Evolutionary conservation across 2,797 vertebrate genomes (phyloP), one percentile per base, ranked within the genome.

Genomic region (Emys orbicularis): DNA sequence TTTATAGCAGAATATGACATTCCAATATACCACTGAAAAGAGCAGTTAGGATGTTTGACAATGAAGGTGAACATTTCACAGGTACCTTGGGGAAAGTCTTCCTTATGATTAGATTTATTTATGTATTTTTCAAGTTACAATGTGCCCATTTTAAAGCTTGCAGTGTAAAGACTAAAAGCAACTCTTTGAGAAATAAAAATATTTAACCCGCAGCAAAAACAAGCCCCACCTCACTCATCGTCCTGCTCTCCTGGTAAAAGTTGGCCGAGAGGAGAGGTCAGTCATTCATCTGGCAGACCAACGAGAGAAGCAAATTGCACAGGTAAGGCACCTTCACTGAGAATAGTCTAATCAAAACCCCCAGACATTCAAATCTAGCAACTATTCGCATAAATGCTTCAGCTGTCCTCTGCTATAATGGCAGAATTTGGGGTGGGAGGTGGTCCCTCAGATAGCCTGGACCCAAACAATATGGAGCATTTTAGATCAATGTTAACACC

Each of bases 231-330:
- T 12, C 37, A 74, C 37, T 41, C 9, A 74, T 44, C 27, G 23
- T 27, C 41, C 72, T 41, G 72, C 37, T 41, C 37, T 37, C 68
- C 68, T 41, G 37, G 37, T 74, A 74, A 44, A 44, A 74, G 41
- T 23, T 23, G 50, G 5, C 4, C 31, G 4, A 47, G 8, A 50
- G 27, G 61, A 79, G 11, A 3, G 21, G n/a, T 2, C 65, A 88
- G 15, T 25, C 16, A 9, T 19, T 15, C 11, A 19, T 72, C 16
- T 52, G 65, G 15, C 10, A 41, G 54, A 15, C 1, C 3, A 2
- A 23, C 81, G 31, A 80, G 31, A 79, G 68, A 84, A 74, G 2
- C 9, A 56, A 1, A 49, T 2, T 0, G 0, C 0, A 3, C 23
- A 74, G 49, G 6, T 1, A 1, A 94, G 23, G 4, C 72, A 61